A percentile compares a stretch with the other conserved stretches of the same genome.
phyloP scores from a whole-genome alignment of 2,113 vertebrate genomes.

The Arizona elegans region DNA sequence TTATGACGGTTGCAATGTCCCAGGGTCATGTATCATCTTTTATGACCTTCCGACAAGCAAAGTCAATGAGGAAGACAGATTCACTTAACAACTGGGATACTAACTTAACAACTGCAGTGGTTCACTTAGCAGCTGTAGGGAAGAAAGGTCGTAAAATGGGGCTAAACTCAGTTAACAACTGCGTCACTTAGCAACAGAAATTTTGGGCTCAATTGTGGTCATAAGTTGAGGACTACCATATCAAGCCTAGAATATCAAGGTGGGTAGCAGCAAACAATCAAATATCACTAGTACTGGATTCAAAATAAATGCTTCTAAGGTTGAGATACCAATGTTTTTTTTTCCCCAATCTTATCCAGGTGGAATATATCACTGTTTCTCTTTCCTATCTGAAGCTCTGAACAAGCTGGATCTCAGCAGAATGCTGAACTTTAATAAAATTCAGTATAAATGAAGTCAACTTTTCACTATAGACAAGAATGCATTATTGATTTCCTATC shows the following conservation, averaged over 20 bases:
- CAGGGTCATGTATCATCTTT: too few species aligned
- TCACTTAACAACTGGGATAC: too few species aligned
- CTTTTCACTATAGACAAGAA: not conserved
- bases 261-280: not conserved
- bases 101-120: too few species aligned
- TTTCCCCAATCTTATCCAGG: not conserved
- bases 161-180: too few species aligned
- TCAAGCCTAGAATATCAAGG: not conserved
- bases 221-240: too few species aligned
- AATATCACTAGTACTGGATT: not conserved
- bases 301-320: not conserved
- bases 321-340: not conserved
- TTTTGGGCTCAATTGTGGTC: too few species aligned
- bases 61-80: too few species aligned
- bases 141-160: too few species aligned
- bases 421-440: not conserved
- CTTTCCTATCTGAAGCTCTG: not conserved
- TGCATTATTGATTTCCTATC: not conserved
- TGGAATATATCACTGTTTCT: not conserved
- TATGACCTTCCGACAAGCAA: too few species aligned
- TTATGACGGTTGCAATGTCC: too few species aligned
- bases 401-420: not conserved
- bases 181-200: too few species aligned
- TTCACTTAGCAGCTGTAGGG: too few species aligned
- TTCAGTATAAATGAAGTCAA: not conserved